Percentiles rank a stretch among this genome's conserved stretches.
Conservation (phyloP, 2,888 invertebrate species). For the Brachyopa scutellaris region DNA sequence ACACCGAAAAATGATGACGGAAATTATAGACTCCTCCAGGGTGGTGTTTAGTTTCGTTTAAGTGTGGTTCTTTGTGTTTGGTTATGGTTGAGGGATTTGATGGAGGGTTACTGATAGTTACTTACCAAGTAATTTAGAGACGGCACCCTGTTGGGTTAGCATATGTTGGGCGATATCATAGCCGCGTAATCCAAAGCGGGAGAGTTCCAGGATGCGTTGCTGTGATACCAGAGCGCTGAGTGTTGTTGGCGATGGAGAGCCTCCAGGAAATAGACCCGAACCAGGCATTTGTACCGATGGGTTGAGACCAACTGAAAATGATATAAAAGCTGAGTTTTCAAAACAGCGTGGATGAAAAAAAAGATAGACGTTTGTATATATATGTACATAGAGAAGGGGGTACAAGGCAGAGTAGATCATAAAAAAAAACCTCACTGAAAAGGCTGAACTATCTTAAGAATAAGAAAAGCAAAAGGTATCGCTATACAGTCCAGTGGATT, state of each 20-base stretch:
- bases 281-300: slow-evolving; percentile 81
- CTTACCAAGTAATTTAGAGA: slow-evolving; percentile 81
- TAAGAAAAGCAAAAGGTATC: too few species aligned
- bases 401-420: too few species aligned
- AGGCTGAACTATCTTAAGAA: too few species aligned
- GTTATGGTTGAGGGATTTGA: slow-evolving; percentile 34
- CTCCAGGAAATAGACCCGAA: slow-evolving; percentile 75
- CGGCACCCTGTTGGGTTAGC: slow-evolving; percentile 81
- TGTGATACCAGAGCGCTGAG: slow-evolving; percentile 88
- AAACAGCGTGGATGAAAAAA: too few species aligned
- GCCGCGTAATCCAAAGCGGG: slow-evolving; percentile 80
- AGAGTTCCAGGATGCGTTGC: slow-evolving; percentile 79
- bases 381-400: too few species aligned
- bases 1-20: slow-evolving; percentile 71
- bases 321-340: neutral
- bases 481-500: too few species aligned
- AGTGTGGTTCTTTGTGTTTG: slow-evolving; percentile 46
- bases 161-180: slow-evolving; percentile 81
- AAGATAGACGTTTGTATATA: too few species aligned
- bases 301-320: slow-evolving; percentile 78
- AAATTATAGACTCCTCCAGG: slow-evolving; percentile 63
- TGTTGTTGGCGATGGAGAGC: slow-evolving; percentile 84
- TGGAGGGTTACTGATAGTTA: slow-evolving; percentile 41
- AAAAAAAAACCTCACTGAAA: too few species aligned
- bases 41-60: slow-evolving; percentile 51